Evolutionary conservation across 2,888 invertebrate genomes (phyloP).

Genomic region (Macrophya alboannulata): DNA sequence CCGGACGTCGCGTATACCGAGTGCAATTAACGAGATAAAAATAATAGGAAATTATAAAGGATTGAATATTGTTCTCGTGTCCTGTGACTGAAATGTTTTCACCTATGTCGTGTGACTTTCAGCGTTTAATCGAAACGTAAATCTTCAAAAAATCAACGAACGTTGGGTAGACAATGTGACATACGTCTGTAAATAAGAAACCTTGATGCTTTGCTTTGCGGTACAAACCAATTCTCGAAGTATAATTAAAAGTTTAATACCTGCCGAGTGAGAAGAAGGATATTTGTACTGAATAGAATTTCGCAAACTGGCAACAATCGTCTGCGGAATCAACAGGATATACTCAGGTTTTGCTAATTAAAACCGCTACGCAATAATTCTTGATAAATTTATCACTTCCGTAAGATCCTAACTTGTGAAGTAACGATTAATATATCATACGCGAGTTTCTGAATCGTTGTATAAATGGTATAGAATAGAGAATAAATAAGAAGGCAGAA

Average conservation of each 20-base stretch:
- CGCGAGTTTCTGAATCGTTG: background rate
- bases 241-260: background rate
- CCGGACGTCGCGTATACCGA: slow-evolving; percentile 1
- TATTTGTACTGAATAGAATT: background rate
- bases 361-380: background rate
- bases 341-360: background rate
- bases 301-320: background rate
- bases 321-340: background rate
- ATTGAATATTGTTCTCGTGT: background rate
- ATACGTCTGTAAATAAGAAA: background rate
- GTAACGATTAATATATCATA: background rate
- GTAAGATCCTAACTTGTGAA: background rate
- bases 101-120: background rate
- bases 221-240: background rate
- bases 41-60: background rate
- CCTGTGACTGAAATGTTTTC: slow-evolving; percentile 22
- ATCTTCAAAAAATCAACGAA: background rate
- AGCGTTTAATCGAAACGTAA: background rate
- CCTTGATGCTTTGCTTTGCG: background rate
- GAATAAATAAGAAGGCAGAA: background rate
- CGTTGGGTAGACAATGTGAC: slow-evolving; percentile 35
- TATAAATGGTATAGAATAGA: background rate
- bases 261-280: background rate
- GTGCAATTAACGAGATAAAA: background rate
- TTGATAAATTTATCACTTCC: slow-evolving; percentile 23